These are phyloP conservation scores for Umimayanthus chanpuru DNA, from an alignment of 92 coral and sea anemone genomes.

Conservation along the genomic window DNA sequence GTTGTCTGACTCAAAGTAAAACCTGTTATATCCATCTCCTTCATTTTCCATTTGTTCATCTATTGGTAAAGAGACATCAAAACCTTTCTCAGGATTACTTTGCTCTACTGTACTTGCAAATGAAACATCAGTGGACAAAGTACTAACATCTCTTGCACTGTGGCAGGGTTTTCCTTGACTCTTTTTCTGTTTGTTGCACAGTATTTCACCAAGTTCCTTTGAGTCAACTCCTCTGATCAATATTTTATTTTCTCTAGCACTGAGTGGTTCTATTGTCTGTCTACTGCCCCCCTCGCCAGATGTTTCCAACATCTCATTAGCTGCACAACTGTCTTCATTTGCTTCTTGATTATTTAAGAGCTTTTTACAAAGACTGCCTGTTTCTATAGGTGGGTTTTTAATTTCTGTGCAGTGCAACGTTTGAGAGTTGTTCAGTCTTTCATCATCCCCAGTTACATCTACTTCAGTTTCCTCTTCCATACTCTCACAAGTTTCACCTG, in stretches of 20 bases:
- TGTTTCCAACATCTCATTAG: not conserved
- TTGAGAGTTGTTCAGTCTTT: not conserved
- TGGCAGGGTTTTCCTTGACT: not conserved
- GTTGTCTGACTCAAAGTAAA: constrained; percentile 95
- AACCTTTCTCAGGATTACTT: not conserved
- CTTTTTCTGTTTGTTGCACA: not conserved
- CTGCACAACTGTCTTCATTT: not conserved
- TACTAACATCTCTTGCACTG: not conserved
- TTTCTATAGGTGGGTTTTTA: not conserved
- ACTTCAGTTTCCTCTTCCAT: constrained; percentile 5
- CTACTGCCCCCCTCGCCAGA: not conserved
- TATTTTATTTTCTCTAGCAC: not conserved
- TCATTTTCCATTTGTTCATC: constrained; percentile 67
- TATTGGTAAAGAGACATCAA: constrained; percentile 29
- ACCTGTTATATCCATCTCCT: constrained; percentile 67
- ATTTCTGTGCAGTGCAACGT: not conserved
- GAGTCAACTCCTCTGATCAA: not conserved
- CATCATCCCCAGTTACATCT: constrained; percentile 23
- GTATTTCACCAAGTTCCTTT: constrained; percentile 1
- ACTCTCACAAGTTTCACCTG: not conserved
- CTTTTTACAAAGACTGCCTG: not conserved
- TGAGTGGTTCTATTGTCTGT: not conserved
- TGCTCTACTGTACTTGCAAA: not conserved
- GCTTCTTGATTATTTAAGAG: not conserved
- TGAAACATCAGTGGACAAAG: not conserved